Evolutionary conservation across 2,797 vertebrate genomes (phyloP).

Genomic region (Lagorchestes hirsutus): DNA sequence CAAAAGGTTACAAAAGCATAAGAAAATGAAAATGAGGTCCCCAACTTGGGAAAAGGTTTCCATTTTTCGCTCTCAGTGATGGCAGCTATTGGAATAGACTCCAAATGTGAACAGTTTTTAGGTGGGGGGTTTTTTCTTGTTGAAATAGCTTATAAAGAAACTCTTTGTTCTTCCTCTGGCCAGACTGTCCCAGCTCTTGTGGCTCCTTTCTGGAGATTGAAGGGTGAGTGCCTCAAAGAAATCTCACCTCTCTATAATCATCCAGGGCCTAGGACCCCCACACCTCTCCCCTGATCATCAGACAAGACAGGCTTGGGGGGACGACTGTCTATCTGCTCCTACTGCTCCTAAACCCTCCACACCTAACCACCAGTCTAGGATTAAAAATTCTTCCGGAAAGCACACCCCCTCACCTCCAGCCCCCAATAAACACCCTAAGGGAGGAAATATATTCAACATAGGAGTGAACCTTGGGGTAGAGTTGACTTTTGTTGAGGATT

Average conservation of each 20-base stretch:
- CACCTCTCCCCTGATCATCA: background rate
- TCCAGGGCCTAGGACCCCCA: background rate
- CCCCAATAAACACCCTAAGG: background rate
- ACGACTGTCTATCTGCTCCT: background rate
- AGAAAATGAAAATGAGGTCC: background rate
- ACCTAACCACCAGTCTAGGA: background rate
- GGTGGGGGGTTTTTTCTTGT: background rate
- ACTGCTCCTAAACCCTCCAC: background rate
- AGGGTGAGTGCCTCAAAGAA: background rate
- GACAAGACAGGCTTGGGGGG: background rate
- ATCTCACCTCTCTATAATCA: background rate
- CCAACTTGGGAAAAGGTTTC: background rate
- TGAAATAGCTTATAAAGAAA: background rate
- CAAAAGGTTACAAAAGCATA: background rate
- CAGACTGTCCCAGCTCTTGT: background rate
- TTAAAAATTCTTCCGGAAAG: background rate
- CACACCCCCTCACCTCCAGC: background rate
- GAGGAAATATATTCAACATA: background rate
- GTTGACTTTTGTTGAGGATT: background rate
- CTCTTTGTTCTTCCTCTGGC: background rate
- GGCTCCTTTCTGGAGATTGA: background rate
- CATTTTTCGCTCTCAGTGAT: background rate
- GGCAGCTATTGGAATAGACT: background rate
- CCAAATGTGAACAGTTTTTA: background rate
- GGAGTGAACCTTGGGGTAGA: background rate